Percentiles rank a stretch among this genome's conserved stretches.
phyloP scores from a whole-genome alignment of 2,888 invertebrate genomes.

The Achlya flavicornis region DNA sequence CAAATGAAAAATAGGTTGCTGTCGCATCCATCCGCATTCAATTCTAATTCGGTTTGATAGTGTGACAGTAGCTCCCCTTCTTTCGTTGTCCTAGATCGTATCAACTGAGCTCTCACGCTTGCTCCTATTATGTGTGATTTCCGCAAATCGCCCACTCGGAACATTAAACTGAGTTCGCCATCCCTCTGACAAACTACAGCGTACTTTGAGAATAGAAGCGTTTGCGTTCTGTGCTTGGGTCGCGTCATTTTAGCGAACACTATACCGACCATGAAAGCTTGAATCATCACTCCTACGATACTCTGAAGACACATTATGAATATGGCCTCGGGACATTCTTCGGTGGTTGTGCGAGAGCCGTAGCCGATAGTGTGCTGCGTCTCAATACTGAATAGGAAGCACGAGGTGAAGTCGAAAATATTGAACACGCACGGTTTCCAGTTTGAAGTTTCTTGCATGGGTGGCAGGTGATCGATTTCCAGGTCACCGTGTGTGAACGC shows the following conservation, averaged over 20 bases:
- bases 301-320: slow-evolving; percentile 95
- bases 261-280: slow-evolving; percentile 91
- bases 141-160: slow-evolving; percentile 94
- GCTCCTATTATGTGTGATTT: slow-evolving; percentile 96
- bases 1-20: slow-evolving; percentile 95
- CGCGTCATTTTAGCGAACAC: slow-evolving; percentile 96
- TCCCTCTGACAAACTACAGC: slow-evolving; percentile 94
- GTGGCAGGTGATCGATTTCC: slow-evolving; percentile 83
- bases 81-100: slow-evolving; percentile 91
- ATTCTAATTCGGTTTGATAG: slow-evolving; percentile 89
- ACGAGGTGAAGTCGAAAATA: slow-evolving; percentile 92
- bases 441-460: slow-evolving; percentile 75
- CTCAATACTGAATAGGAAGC: slow-evolving; percentile 95
- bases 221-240: slow-evolving; percentile 95
- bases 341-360: slow-evolving; percentile 92
- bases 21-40: slow-evolving; percentile 90
- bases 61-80: slow-evolving; percentile 93
- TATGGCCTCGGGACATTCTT: slow-evolving; percentile 95
- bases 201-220: slow-evolving; percentile 92
- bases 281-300: slow-evolving; percentile 92
- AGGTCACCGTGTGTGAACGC: slow-evolving; percentile 94
- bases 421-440: slow-evolving; percentile 93
- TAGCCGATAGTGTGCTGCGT: slow-evolving; percentile 97
- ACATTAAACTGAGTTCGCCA: slow-evolving; percentile 92
- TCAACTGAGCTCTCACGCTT: slow-evolving; percentile 92